These are phyloP conservation scores for Callimorpha dominula DNA, from an alignment of 2,888 invertebrate species.

Conservation along the genomic window DNA sequence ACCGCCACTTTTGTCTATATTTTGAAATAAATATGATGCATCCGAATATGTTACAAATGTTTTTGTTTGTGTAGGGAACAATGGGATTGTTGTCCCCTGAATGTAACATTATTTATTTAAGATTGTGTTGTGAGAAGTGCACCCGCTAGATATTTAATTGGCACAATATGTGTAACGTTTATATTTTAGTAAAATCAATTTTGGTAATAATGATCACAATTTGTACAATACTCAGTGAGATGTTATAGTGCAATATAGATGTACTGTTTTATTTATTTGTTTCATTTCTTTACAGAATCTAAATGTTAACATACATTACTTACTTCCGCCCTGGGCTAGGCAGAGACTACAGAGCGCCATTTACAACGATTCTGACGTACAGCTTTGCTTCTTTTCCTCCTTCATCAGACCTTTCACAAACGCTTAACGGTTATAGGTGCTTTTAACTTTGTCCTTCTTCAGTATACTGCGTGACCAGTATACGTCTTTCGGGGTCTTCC, in stretches of 20 bases:
- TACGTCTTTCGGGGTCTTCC: too few relatives aligned
- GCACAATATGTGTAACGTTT: constrained; percentile 64
- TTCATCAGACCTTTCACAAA: too few relatives aligned
- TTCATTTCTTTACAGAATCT: constrained; percentile 29
- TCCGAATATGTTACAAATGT: neutral
- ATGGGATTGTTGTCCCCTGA: constrained; percentile 43
- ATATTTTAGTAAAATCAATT: constrained; percentile 59
- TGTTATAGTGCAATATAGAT: constrained; percentile 87
- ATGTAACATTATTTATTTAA: constrained; percentile 27
- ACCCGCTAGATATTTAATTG: constrained; percentile 68
- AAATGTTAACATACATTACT: too few relatives aligned
- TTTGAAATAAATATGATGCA: neutral
- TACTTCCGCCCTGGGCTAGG: neutral
- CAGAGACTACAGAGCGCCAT: neutral
- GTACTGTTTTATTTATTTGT: constrained; percentile 77
- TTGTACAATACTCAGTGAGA: constrained; percentile 84
- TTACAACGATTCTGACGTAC: too few relatives aligned
- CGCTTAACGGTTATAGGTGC: neutral
- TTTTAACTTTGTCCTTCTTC: neutral
- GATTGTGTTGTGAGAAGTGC: constrained; percentile 57
- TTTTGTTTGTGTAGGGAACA: constrained; percentile 43
- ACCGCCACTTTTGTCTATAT: neutral
- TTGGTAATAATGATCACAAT: constrained; percentile 67
- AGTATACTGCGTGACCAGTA: neutral
- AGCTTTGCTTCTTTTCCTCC: too few relatives aligned